Percentiles rank a stretch among this genome's conserved stretches.
Conservation (phyloP, 2,797 vertebrate species). For the Malacoctenus gilli region DNA sequence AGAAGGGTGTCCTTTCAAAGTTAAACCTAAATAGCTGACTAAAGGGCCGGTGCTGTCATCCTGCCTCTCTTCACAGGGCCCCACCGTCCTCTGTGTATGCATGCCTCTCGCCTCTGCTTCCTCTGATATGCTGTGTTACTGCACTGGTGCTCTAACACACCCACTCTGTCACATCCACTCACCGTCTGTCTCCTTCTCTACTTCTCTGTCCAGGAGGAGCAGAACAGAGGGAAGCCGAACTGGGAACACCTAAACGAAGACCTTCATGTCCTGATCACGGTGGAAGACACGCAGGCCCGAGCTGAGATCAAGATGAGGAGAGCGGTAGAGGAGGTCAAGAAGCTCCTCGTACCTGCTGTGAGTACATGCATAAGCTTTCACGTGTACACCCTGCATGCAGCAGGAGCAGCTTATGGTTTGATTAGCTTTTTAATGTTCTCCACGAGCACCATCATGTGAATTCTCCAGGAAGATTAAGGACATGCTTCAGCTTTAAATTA, state of each 20-base stretch:
- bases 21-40: conserved; percentile 73
- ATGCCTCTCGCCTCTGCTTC: conserved; percentile 46
- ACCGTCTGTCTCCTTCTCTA: conserved; percentile 32
- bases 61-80: conserved; percentile 50
- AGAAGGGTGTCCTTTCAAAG: conserved; percentile 73
- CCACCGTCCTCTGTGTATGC: conserved; percentile 51
- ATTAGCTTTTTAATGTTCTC: conserved; percentile 9
- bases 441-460: conserved; percentile 1
- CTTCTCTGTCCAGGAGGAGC: conserved; percentile 80
- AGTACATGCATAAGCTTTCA: conserved; percentile 63
- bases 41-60: conserved; percentile 65
- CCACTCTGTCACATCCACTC: conserved; percentile 62
- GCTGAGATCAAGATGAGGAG: conserved; percentile 87
- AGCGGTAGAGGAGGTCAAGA: conserved; percentile 87
- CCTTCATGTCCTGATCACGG: conserved; percentile 86
- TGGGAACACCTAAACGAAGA: conserved; percentile 89
- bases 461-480: conserved; percentile 11
- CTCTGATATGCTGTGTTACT: conserved; percentile 53
- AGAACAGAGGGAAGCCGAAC: conserved; percentile 88
- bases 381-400: too few relatives aligned
- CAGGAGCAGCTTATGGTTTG: background rate
- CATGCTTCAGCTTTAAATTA: conserved; percentile 11
- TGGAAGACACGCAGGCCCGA: conserved; percentile 85
- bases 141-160: conserved; percentile 52
- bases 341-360: conserved; percentile 86